Base-by-base conservation (phyloP, 92 coral and sea anemone species). In the Bergia sp. region DNA sequence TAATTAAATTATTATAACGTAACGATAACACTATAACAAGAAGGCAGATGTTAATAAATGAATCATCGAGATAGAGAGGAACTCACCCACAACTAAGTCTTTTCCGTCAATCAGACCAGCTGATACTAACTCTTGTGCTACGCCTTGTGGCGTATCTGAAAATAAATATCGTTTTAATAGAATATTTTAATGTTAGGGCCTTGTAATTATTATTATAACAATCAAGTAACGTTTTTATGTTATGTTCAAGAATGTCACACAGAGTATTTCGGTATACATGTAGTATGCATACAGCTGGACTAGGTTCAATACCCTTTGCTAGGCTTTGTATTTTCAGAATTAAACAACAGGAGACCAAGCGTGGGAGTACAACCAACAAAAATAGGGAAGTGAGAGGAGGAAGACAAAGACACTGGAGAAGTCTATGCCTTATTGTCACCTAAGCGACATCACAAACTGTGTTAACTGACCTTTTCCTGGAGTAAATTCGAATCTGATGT, bases 91-190 rank as follows among this genome's bases (percentile, higher is more conserved):
- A 55, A 97, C 98, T 89, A 94, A 76, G 88, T 97, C 99, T 79
- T 92, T 90, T 12, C 99, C 99, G 88, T 95, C 94, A 72, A 97
- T 94, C 57, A 97, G 89, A 12, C 98, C 99, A 12, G 99, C 99
- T 7, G 98, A 90, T 12, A 97, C 99, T 36, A 97, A 86, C 85
- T 97, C 99, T 84, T 97, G 99, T 21, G 99, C 98, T 12, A 97
- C 99, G 11, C 99, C 99, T 77, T 97, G 91, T 23, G 99, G 94
- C 13, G 99, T 97, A 88, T 97, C 99, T 97, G 72, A 8, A 76
- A 42, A 66, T 15, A 13, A 89, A n/a, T 58, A 73, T 20, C 58
- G 58, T 53, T 12, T 53, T 53, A 53, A 12, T 53, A 53, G 16
- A 53, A 53, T 53, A 53, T 53, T 45, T 53, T 53, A 53, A 39